A percentile compares a stretch with the other conserved stretches of the same genome.
Conservation (phyloP, 2,797 vertebrate genomes). For the Sebastolobus alascanus region DNA sequence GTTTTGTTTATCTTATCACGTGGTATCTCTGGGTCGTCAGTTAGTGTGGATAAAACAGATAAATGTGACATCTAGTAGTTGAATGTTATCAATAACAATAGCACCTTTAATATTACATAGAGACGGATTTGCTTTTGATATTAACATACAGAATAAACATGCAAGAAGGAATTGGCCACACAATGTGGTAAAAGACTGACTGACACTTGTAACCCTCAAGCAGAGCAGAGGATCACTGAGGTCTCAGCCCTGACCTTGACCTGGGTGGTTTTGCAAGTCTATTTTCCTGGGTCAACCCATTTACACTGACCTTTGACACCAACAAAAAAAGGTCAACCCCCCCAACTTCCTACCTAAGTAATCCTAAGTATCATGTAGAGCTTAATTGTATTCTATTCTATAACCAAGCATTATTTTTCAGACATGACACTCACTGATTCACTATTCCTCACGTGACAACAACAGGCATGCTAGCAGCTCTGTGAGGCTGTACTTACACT, state of each 20-base stretch:
- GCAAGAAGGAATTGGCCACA: not conserved
- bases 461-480: not conserved
- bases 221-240: not conserved
- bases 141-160: not conserved
- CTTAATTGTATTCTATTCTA: not conserved
- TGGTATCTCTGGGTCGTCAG: no score
- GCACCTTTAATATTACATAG: not conserved
- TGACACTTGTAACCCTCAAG: not conserved
- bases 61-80: no score
- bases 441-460: not conserved
- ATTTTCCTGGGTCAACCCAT: not conserved
- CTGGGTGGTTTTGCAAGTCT: not conserved
- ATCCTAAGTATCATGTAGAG: not conserved
- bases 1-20: no score
- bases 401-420: not conserved
- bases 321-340: not conserved
- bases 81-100: no score
- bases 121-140: not conserved
- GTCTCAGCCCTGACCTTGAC: slow-evolving; percentile 11
- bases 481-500: not conserved
- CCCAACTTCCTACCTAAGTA: not conserved
- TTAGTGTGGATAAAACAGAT: no score
- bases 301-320: slow-evolving; percentile 8
- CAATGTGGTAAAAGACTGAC: not conserved
- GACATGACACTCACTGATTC: not conserved